These are phyloP conservation scores for Enteromius radiatus DNA, from an alignment of 2,797 vertebrate genomes.

Conservation along the genomic window DNA sequence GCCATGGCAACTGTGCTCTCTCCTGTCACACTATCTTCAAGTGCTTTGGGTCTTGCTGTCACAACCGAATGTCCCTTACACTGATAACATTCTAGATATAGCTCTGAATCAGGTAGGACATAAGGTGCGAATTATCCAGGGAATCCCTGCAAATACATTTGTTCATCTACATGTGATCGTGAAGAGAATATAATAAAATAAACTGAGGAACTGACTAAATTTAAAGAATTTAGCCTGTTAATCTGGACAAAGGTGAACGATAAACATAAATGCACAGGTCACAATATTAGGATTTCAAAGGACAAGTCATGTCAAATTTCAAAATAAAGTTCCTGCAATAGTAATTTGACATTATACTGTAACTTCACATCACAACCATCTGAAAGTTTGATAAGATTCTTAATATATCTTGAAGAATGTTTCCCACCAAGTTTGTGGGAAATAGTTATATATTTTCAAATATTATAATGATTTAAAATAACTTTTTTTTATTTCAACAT, in stretches of 20 bases:
- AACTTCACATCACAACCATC: not conserved
- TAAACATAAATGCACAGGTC: not conserved
- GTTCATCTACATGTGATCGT: not conserved
- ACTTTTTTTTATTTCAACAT: not conserved
- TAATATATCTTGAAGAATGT: not conserved
- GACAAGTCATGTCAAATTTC: not conserved
- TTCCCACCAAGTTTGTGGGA: not conserved
- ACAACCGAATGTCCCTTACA: conserved; percentile 71
- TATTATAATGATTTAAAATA: not conserved
- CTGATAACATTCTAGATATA: conserved; percentile 59
- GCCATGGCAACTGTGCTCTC: conserved; percentile 90
- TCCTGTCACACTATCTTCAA: conserved; percentile 80
- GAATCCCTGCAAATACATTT: not conserved
- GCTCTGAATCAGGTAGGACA: conserved; percentile 38
- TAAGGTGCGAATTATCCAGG: not conserved
- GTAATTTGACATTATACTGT: not conserved
- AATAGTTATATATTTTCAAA: not conserved
- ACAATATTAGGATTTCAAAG: not conserved
- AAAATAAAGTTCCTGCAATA: not conserved
- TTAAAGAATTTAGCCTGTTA: not conserved
- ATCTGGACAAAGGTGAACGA: not conserved
- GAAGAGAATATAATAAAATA: not conserved
- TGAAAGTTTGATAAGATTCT: not conserved
- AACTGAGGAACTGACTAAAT: not conserved
- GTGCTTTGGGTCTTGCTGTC: conserved; percentile 78